phyloP scores from a whole-genome alignment of 2,113 vertebrate species.

The Cairina moschata region DNA sequence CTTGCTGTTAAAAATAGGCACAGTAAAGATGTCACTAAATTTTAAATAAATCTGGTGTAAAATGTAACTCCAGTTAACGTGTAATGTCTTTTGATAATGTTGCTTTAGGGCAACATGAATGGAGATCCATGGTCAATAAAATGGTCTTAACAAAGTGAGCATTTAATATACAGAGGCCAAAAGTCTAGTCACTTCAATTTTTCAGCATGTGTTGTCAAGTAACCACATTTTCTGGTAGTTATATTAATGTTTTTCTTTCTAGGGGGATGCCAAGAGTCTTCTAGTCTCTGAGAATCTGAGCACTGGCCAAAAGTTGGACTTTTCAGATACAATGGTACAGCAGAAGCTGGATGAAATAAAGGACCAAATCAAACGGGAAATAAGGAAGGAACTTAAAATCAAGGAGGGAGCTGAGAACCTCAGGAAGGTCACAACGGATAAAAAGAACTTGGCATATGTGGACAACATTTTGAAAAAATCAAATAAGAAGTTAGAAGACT shows the following conservation, averaged over 20 bases:
- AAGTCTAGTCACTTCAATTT: not conserved
- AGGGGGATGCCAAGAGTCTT: slow-evolving; percentile 92
- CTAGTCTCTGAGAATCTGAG: slow-evolving; percentile 87
- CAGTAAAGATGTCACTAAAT: slow-evolving; percentile 17
- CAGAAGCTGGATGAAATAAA: slow-evolving; percentile 97
- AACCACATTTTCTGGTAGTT: slow-evolving; percentile 33
- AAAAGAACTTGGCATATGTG: slow-evolving; percentile 98
- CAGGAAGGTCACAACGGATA: slow-evolving; percentile 96
- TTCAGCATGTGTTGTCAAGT: not conserved
- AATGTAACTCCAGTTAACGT: not conserved
- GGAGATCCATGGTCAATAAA: not conserved
- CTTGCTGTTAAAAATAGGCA: slow-evolving; percentile 51
- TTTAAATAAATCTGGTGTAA: slow-evolving; percentile 41
- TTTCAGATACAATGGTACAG: slow-evolving; percentile 93
- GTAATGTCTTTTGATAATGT: not conserved
- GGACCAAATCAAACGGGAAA: slow-evolving; percentile 97
- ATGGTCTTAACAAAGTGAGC: not conserved
- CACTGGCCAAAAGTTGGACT: slow-evolving; percentile 90
- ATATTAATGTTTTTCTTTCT: slow-evolving; percentile 44
- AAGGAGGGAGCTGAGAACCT: slow-evolving; percentile 99
- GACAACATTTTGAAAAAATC: slow-evolving; percentile 99
- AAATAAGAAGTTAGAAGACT: slow-evolving; percentile 96
- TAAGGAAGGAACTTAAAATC: slow-evolving; percentile 99
- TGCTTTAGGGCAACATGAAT: not conserved
- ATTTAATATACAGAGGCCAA: not conserved